Evolutionary conservation across 2,113 vertebrate species (phyloP), one percentile per base, ranked within the genome.

Genomic region (Peromyscus maniculatus): DNA sequence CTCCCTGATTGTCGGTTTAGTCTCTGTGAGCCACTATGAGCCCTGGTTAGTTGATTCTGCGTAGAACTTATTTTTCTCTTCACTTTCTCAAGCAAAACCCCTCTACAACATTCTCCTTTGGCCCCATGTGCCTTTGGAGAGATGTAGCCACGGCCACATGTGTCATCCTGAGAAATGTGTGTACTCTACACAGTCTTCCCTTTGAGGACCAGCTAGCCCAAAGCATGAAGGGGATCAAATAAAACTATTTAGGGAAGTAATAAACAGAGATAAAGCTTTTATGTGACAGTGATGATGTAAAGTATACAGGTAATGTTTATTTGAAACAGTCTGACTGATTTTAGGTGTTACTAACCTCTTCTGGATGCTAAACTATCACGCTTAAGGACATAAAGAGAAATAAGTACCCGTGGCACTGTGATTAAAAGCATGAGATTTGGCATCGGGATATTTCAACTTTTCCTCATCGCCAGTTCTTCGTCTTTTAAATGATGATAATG

Each of bases 351-450:
- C 26, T 89, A 26, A 93, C 87, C 39, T 80, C 62, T 92, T 92
- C 46, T 83, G 69, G 62, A 26, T 90, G 78, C 78, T 67, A 59
- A 96, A 93, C 24, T 87, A 88, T 78, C 46, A 95, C 78, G 31
- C 19, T 83, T 82, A 92, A 75, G 39, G 7, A 3, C 4, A 11
- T 57, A 75, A 69, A 9, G 52, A 96, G 64, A 93, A 92, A 16
- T 52, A 78, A 72, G 12, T 82, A 7, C 33, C 13, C 43, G 1
- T 26, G 93, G 26, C 49, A 59, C 57, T 66, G 10, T 83, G n/a
- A 59, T 67, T 92, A 66, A 92, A 90, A 74, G 31, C 33, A 83
- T 67, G 55, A 28, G 7, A 66, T 92, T 75, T 86, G 59, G 74
- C 72, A 67, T 78, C 22, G 39, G 69, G 71, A 84, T 75, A 52